Conservation (phyloP, 1,140 invertebrate species). For the Cydia pomonella region DNA sequence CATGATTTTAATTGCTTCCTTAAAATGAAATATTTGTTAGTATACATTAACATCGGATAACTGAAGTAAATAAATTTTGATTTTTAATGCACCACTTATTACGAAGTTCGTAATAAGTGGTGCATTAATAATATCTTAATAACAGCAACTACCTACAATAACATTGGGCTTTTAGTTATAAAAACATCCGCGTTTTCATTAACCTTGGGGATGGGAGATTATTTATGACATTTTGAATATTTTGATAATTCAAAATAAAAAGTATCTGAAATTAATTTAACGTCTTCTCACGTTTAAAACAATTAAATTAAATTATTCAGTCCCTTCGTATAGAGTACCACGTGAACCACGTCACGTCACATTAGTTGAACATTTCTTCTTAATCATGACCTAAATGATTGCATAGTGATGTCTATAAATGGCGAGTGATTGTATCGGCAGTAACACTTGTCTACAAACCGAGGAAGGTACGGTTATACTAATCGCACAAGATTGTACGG, state of each 20-base stretch:
- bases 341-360: too few species aligned
- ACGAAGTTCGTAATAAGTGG: too few species aligned
- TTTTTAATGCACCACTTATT: background rate
- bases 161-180: constrained; percentile 18
- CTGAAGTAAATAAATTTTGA: background rate
- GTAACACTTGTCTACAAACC: constrained; percentile 29
- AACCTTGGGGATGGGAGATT: too few species aligned
- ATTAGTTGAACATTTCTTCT: background rate
- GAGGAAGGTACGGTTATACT: constrained; percentile 25
- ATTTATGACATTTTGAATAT: background rate
- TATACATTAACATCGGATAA: background rate
- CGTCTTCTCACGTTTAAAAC: background rate
- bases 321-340: too few species aligned
- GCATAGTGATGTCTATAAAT: constrained; percentile 18
- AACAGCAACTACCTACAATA: background rate
- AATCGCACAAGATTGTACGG: constrained; percentile 27
- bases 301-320: too few species aligned
- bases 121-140: background rate
- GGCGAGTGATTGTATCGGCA: constrained; percentile 25
- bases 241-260: background rate
- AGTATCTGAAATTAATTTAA: background rate
- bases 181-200: background rate
- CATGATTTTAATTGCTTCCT: constrained; percentile 47
- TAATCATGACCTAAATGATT: constrained; percentile 14
- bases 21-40: constrained; percentile 39